phyloP scores from a whole-genome alignment of 2,888 invertebrate genomes.

The Marasmarcha lunaedactyla region DNA sequence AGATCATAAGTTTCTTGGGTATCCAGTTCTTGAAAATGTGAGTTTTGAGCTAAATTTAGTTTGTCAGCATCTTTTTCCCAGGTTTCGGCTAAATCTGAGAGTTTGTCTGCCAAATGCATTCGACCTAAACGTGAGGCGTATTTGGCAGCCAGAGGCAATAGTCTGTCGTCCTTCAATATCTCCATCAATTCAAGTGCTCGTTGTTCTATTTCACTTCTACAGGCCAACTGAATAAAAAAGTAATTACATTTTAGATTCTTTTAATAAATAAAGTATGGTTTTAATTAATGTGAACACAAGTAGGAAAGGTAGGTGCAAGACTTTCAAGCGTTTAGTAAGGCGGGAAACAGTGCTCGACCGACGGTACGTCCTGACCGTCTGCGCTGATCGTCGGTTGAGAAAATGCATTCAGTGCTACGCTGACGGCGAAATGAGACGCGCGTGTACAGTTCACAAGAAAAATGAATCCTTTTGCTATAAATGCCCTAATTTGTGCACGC shows the following conservation, averaged over 20 bases:
- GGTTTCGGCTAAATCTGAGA: conserved; percentile 70
- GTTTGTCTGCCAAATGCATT: conserved; percentile 82
- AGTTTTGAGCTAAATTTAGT: conserved; percentile 35
- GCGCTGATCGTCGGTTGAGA: too few relatives aligned
- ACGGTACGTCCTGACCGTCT: too few relatives aligned
- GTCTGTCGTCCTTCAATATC: conserved; percentile 80
- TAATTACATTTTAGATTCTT: too few relatives aligned
- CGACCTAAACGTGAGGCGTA: conserved; percentile 86
- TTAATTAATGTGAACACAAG: background rate
- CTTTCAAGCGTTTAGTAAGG: too few relatives aligned
- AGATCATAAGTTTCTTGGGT: conserved; percentile 53
- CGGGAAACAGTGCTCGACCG: too few relatives aligned
- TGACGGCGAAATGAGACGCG: too few relatives aligned
- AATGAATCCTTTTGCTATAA: too few relatives aligned
- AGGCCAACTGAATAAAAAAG: conserved; percentile 75
- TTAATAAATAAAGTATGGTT: too few relatives aligned
- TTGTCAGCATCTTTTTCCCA: conserved; percentile 43
- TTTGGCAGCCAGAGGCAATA: conserved; percentile 87
- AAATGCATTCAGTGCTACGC: too few relatives aligned
- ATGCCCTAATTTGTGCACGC: too few relatives aligned
- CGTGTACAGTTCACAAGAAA: too few relatives aligned
- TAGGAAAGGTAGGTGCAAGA: too few relatives aligned
- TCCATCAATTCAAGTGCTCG: conserved; percentile 90
- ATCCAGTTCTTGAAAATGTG: conserved; percentile 45
- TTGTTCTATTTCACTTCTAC: conserved; percentile 85